A percentile compares a stretch with the other conserved stretches of the same genome.
Conservation (phyloP, 2,113 vertebrate species). For the Rhizomys pruinosus region DNA sequence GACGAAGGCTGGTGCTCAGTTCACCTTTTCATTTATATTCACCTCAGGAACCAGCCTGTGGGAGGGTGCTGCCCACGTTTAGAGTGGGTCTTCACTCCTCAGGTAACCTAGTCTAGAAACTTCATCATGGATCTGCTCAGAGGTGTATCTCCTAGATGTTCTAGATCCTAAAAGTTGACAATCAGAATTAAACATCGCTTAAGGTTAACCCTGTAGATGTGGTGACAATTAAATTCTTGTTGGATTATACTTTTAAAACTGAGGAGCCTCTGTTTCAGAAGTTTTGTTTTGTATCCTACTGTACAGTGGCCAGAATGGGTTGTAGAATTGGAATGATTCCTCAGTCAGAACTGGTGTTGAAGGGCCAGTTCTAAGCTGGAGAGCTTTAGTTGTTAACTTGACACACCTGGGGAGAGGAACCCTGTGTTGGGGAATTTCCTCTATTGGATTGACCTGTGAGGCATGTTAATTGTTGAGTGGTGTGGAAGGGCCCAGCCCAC, state of each 20-base stretch:
- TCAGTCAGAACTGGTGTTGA: background rate
- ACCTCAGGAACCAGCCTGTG: background rate
- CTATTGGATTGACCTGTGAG: no score
- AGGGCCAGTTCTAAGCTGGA: no score
- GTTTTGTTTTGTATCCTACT: background rate
- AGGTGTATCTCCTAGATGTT: background rate
- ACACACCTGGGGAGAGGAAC: no score
- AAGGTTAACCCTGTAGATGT: no score
- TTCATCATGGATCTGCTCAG: background rate
- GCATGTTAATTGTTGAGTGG: no score
- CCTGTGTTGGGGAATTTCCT: no score
- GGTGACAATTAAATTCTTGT: background rate
- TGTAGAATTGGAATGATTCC: background rate
- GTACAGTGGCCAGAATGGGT: background rate
- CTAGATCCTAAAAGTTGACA: background rate
- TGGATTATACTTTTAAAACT: background rate
- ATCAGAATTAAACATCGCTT: background rate
- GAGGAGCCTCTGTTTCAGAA: background rate
- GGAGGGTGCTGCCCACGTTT: no score
- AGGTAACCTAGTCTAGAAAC: background rate
- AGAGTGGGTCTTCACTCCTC: background rate
- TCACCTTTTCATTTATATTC: background rate
- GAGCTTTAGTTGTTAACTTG: no score
- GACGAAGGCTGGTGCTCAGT: background rate
- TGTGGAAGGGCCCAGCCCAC: no score